These are phyloP conservation scores for Cacoxenus indagator DNA, from an alignment of 2,888 invertebrate genomes.

Conservation along the genomic window DNA sequence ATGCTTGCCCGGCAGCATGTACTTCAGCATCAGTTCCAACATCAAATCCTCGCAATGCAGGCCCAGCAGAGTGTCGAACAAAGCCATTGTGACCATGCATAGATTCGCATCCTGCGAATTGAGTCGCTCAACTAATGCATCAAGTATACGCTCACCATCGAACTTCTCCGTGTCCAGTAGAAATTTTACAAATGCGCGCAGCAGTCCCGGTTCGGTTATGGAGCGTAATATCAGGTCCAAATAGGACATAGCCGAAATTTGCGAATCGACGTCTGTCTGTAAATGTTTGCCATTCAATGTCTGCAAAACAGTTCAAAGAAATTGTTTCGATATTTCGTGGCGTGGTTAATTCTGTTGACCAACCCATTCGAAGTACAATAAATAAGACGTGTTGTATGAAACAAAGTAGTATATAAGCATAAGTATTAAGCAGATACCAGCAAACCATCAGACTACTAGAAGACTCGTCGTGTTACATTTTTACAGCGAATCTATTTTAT, in stretches of 20 bases:
- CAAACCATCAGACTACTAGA: not conserved
- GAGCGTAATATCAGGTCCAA: constrained; percentile 91
- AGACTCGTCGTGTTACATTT: too few relatives aligned
- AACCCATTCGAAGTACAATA: not conserved
- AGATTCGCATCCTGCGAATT: constrained; percentile 81
- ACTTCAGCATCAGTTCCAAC: constrained; percentile 89
- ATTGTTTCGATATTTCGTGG: constrained; percentile 71
- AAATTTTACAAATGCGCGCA: constrained; percentile 87
- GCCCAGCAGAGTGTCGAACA: constrained; percentile 91
- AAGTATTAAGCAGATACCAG: constrained; percentile 18
- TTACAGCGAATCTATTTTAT: too few relatives aligned
- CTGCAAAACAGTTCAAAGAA: constrained; percentile 67
- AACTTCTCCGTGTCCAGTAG: constrained; percentile 85
- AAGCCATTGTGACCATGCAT: constrained; percentile 88
- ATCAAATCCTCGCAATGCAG: constrained; percentile 97
- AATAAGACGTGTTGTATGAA: constrained; percentile 26
- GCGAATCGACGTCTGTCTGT: constrained; percentile 89
- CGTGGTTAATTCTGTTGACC: constrained; percentile 47
- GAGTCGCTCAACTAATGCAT: constrained; percentile 85
- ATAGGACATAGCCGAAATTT: constrained; percentile 93
- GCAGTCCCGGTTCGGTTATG: constrained; percentile 86
- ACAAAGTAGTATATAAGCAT: not conserved
- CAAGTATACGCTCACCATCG: constrained; percentile 86
- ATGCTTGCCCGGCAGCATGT: constrained; percentile 85
- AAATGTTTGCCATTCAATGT: constrained; percentile 73